Evolutionary conservation across 2,113 vertebrate genomes (phyloP), one percentile per base, ranked within the genome.

Genomic region (Sylvilagus bachmani): DNA sequence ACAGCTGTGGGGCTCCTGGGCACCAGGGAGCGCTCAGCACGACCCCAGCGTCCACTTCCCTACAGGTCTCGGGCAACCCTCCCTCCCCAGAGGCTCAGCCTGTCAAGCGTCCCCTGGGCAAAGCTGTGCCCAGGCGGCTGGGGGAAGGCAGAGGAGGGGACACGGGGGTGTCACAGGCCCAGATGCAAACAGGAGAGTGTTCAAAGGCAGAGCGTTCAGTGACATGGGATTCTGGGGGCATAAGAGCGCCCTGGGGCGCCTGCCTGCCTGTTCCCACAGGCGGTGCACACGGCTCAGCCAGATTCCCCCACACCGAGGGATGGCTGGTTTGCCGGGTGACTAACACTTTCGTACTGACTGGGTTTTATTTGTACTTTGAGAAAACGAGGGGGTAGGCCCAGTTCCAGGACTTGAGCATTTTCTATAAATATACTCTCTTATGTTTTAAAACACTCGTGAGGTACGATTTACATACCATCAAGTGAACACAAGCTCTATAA

Each of bases 351-450:
- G 49, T 3, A 31, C 74, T 38, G 19, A 75, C 7, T 44, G 29
- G 49, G 27, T 62, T 77, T 71, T 55, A 85, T 62, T 70, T 64
- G 51, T 25, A 64, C 27, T 86, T 78, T 86, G 64, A 94, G 17
- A 61, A 27, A 94, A 55, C 8, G 14, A 79, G 33, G 11, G 31
- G 70, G 73, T 83, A 33, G 49, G 67, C 61, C 16, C 81, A 25
- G 10, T 90, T 90, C 29, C 24, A 69, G 29, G 36, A 58, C 11
- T 78, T 17, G 82, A 83, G 66, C 27, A 73, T 93, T 89, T 86
- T 58, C 71, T 62, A 82, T 71, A 93, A 80, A 71, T 55, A 71
- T 44, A 80, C 51, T 90, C 49, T 90, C 58, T 90, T 53, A 90
- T 58, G 87, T 94, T 55, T 67, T 51, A 91, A 93, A 84, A 62